Evolutionary conservation across 2,113 vertebrate species (phyloP).

Genomic region (Labeo catla): DNA sequence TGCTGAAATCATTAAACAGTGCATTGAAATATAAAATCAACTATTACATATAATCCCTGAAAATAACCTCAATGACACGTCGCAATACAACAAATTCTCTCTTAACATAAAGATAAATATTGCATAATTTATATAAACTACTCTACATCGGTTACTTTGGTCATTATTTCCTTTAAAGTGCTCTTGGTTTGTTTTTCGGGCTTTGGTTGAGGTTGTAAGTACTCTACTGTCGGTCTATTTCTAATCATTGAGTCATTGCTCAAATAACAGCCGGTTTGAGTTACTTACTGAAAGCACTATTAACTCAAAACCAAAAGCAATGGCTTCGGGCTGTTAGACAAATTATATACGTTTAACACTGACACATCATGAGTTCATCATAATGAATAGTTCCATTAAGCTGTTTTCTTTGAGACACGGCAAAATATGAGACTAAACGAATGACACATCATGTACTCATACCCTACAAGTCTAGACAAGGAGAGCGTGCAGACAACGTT

Average conservation of each 20-base stretch:
- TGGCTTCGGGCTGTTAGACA: neutral
- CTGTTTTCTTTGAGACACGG: neutral
- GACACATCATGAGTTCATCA: neutral
- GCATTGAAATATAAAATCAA: neutral
- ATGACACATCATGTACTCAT: slow-evolving; percentile 29
- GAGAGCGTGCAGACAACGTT: neutral
- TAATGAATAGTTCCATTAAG: slow-evolving; percentile 2
- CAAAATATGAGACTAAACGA: neutral
- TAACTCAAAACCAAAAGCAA: slow-evolving; percentile 1
- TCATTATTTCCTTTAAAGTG: neutral
- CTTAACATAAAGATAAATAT: neutral
- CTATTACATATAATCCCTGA: too few species aligned
- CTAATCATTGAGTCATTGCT: neutral
- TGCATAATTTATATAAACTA: neutral
- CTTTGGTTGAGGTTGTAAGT: neutral
- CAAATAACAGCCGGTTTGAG: neutral
- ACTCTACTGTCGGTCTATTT: neutral
- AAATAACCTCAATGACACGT: too few species aligned
- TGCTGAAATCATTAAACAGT: neutral
- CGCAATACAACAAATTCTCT: neutral
- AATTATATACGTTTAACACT: slow-evolving; percentile 16
- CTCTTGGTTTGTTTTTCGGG: neutral
- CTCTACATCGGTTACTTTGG: too few species aligned
- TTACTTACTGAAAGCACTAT: neutral
- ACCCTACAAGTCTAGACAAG: slow-evolving; percentile 1